Evolutionary conservation across 2,113 vertebrate genomes (phyloP).

Genomic region (Fregata magnificens): DNA sequence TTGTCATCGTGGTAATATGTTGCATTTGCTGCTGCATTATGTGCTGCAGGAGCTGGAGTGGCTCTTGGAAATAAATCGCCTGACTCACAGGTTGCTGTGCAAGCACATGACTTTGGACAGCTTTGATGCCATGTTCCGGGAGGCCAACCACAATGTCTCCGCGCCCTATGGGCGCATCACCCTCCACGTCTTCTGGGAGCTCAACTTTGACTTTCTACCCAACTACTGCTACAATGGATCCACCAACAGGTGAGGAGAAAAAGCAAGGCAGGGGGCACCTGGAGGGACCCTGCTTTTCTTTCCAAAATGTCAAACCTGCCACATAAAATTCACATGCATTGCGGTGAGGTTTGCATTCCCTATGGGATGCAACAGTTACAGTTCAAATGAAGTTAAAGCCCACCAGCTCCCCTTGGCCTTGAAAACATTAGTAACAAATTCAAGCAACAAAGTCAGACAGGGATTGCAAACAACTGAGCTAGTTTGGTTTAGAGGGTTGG

Average conservation of each 20-base stretch:
- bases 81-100: conserved; percentile 94
- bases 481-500: background rate
- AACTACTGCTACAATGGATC: conserved; percentile 99
- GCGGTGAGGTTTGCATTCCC: background rate
- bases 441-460: background rate
- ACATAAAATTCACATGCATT: fast-evolving
- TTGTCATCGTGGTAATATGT: background rate
- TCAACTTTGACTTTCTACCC: conserved; percentile 98
- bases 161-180: conserved; percentile 99
- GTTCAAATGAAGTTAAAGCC: background rate
- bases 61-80: conserved; percentile 95
- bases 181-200: conserved; percentile 98
- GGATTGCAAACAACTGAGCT: background rate
- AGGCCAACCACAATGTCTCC: conserved; percentile 98
- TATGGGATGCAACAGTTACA: background rate
- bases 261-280: background rate
- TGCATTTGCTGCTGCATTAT: background rate
- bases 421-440: background rate
- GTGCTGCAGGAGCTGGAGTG: conserved; percentile 91
- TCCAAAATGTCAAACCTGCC: background rate
- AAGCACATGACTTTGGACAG: conserved; percentile 98
- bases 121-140: conserved; percentile 99
- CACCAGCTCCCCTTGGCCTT: background rate
- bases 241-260: conserved; percentile 87
- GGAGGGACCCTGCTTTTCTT: background rate